Evolutionary conservation across 2,888 invertebrate genomes (phyloP).

Genomic region (Diarsia rubi): DNA sequence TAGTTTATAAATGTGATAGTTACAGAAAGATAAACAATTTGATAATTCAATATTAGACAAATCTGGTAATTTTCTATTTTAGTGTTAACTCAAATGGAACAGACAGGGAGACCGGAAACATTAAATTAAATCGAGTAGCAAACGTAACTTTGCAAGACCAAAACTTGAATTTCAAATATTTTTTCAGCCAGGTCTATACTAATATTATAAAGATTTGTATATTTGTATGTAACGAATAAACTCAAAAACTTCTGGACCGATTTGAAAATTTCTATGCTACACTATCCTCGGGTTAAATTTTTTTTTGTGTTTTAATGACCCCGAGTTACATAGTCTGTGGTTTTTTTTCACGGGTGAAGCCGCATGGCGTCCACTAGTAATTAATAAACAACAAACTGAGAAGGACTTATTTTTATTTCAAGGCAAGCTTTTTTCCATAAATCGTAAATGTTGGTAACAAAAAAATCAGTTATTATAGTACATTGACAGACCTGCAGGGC

Average conservation of each 20-base stretch:
- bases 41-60: background rate
- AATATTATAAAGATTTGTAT: no score
- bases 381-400: background rate
- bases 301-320: no score
- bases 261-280: no score
- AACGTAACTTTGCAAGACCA: background rate
- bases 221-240: no score
- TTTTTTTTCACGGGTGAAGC: no score
- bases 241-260: no score
- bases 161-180: no score
- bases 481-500: background rate
- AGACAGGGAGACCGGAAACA: background rate
- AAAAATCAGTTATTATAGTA: background rate
- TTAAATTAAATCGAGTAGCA: background rate
- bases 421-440: background rate
- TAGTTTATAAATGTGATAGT: conserved; percentile 26
- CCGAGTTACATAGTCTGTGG: no score
- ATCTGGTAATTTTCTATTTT: background rate
- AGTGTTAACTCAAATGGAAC: background rate
- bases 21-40: conserved; percentile 4
- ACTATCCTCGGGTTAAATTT: no score
- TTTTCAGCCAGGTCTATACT: no score
- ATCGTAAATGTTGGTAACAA: background rate
- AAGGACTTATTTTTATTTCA: background rate
- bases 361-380: no score